These are phyloP conservation scores for Neoitamus cyanurus DNA, from an alignment of 2,888 invertebrate species.

Conservation along the genomic window DNA sequence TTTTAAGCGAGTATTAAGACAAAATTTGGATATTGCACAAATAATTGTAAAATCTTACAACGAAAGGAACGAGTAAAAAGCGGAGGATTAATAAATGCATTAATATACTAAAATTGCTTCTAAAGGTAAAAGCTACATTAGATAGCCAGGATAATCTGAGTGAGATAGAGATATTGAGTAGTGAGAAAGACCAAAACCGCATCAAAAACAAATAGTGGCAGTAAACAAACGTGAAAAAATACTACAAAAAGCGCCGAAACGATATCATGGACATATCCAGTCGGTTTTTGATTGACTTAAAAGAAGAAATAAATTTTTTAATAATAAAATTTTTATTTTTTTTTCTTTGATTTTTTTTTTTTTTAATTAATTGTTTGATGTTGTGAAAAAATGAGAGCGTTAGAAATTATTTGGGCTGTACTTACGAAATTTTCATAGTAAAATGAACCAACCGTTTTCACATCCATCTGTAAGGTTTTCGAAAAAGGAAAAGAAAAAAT, in stretches of 20 bases:
- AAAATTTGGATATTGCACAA: conserved; percentile 14
- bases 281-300: conserved; percentile 36
- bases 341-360: background rate
- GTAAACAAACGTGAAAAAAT: conserved; percentile 18
- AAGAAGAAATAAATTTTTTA: conserved; percentile 35
- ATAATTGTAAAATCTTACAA: background rate
- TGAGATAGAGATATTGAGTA: background rate
- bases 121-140: background rate
- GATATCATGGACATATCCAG: conserved; percentile 24
- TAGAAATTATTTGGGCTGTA: conserved; percentile 65
- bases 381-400: conserved; percentile 31
- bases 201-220: background rate
- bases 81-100: conserved; percentile 5
- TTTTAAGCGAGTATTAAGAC: background rate
- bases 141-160: conserved; percentile 1
- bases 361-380: conserved; percentile 1
- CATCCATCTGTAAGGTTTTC: conserved; percentile 78
- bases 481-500: conserved; percentile 38
- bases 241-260: conserved; percentile 28
- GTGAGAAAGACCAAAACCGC: background rate
- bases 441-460: conserved; percentile 95
- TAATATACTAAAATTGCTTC: background rate
- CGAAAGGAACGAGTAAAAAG: background rate
- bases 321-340: background rate
- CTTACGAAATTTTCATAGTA: conserved; percentile 97